Evolutionary conservation across 2,797 vertebrate genomes (phyloP).

Genomic region (Chloroceryle amazona): DNA sequence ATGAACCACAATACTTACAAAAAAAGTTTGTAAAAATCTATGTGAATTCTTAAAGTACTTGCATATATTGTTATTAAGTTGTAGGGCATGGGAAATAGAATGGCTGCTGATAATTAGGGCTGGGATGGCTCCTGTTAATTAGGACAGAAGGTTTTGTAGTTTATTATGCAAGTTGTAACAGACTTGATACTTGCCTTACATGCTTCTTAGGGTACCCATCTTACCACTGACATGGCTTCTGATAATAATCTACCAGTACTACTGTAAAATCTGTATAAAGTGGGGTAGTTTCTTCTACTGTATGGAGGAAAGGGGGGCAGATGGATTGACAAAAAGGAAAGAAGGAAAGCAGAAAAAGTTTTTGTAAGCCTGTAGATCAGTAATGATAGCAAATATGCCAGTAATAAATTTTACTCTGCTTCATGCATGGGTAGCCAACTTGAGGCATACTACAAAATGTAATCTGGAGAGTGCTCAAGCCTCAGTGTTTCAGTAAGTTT

Average conservation of each 20-base stretch:
- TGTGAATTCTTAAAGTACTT: neutral
- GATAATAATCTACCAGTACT: neutral
- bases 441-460: neutral
- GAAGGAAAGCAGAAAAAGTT: neutral
- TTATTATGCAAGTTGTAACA: neutral
- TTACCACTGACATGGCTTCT: neutral
- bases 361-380: neutral
- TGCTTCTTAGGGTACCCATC: neutral
- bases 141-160: neutral
- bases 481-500: neutral
- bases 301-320: neutral
- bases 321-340: neutral
- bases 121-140: neutral
- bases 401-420: neutral
- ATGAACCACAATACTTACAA: neutral
- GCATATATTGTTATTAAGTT: rapidly evolving
- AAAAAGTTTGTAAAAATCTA: neutral
- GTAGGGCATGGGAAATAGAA: neutral
- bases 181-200: neutral
- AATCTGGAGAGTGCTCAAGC: neutral
- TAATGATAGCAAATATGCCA: neutral
- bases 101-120: neutral
- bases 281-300: neutral
- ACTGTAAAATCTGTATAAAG: neutral
- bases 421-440: neutral